Evolutionary conservation across 2,888 invertebrate species (phyloP), one percentile per base, ranked within the genome.

Genomic region (Willowsia nigromaculata): DNA sequence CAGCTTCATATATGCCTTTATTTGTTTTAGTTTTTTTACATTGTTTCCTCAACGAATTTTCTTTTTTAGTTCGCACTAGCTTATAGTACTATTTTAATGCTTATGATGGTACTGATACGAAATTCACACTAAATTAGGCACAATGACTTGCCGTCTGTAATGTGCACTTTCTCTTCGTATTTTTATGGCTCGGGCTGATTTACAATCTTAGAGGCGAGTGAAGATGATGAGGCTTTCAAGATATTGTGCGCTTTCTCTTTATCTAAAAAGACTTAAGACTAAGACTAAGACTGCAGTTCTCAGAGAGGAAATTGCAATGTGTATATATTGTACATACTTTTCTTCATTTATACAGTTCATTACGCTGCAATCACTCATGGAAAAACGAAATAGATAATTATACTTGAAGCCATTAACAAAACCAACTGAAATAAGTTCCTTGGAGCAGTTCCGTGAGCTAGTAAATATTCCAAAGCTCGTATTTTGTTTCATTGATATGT

Each of bases 331-430:
- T 59, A 37, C 15, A 74, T 84, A 33, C 82, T 13, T 13, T 9
- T 40, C 25, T 89, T 40, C 40, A 22, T 89, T 85, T 89, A 47
- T 47, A 80, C 90, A 90, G 83, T 90, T 85, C 90, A 90, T 90
- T 90, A 86, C 78, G 85, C 71, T 59, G 80, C 80, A 85, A 71
- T 74, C 81, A 68, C 65, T 71, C 85, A 88, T 76, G 76, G 76
- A 68, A 68, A 53, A 85, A 37, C 33, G 53, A 53, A 53, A 81
- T 56, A 82, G 65, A 53, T n/a, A n/a, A n/a, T 71, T 85, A 78
- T 50, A 68, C 71, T 33, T 13, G 62, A 65, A 84, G 74, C 59
- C 68, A 84, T 88, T 88, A 88, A 84, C 68, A 68, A 78, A 84
- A 13, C 68, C 50, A 78, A 84, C 11, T 78, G 59, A 74, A 88